Evolutionary conservation across 1,140 invertebrate genomes (phyloP).

Genomic region (Drosophila orosa): DNA sequence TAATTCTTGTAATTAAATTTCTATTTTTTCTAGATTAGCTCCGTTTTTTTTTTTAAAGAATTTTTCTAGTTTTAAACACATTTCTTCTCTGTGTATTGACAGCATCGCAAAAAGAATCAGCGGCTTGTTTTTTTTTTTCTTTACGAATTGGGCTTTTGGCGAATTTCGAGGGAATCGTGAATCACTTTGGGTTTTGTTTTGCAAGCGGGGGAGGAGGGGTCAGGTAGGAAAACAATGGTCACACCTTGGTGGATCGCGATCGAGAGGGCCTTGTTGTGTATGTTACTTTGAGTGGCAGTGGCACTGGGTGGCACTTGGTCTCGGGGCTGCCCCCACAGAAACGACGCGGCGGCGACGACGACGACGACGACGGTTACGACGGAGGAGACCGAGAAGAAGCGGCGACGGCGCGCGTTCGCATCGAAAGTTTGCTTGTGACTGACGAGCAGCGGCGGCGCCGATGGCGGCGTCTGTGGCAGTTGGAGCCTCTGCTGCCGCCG

Average conservation of each 20-base stretch:
- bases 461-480: conserved; percentile 34
- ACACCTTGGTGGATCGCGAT: conserved; percentile 44
- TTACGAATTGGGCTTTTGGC: conserved; percentile 11
- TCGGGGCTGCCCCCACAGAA: conserved; percentile 20
- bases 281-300: conserved; percentile 9
- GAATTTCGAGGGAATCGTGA: conserved; percentile 41
- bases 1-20: too few species aligned
- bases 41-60: too few species aligned
- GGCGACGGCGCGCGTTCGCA: conserved; percentile 54
- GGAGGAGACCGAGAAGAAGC: conserved; percentile 34
- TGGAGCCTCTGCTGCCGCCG: conserved; percentile 16
- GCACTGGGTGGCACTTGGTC: conserved; percentile 3
- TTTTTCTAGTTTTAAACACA: background rate
- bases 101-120: conserved; percentile 12
- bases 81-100: background rate
- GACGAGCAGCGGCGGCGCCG: conserved; percentile 26
- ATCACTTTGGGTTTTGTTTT: conserved; percentile 24
- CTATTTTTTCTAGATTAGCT: too few species aligned
- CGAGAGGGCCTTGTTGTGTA: conserved; percentile 6
- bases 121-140: background rate
- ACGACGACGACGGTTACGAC: conserved; percentile 16
- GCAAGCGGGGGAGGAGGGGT: conserved; percentile 1
- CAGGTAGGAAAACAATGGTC: conserved; percentile 40
- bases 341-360: conserved; percentile 14
- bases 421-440: conserved; percentile 68